Percentiles rank a stretch among this genome's conserved stretches.
Conservation (phyloP, 2,797 vertebrate species). For the Sebastiscus albofasciatus region DNA sequence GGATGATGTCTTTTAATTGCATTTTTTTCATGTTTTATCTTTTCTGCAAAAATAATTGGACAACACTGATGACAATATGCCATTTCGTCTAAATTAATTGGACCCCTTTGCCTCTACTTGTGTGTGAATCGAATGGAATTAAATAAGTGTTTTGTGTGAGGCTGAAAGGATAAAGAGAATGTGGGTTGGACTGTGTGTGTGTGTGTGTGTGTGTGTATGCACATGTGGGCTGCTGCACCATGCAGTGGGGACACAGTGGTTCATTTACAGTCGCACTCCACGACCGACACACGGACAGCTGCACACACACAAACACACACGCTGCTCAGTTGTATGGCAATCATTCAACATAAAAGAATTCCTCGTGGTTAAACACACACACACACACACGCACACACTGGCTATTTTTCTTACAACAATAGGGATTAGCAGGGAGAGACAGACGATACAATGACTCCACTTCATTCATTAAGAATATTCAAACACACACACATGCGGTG, state of each 20-base stretch:
- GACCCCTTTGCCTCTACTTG: not conserved
- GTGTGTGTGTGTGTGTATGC: not conserved
- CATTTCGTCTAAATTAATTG: constrained; percentile 24
- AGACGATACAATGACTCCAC: constrained; percentile 6
- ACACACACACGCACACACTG: not conserved
- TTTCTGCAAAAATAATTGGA: constrained; percentile 35
- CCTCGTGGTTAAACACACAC: not conserved
- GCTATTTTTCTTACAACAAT: constrained; percentile 13
- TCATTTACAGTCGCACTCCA: constrained; percentile 75
- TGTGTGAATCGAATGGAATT: not conserved
- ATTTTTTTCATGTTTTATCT: constrained; percentile 31
- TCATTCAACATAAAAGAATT: constrained; percentile 21
- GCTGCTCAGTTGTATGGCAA: not conserved
- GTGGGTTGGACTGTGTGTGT: not conserved
- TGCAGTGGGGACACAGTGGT: constrained; percentile 64
- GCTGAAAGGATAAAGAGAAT: constrained; percentile 13
- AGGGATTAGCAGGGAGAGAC: constrained; percentile 27
- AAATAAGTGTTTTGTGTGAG: constrained; percentile 4
- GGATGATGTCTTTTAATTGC: constrained; percentile 28
- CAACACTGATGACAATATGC: constrained; percentile 16
- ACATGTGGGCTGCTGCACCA: not conserved
- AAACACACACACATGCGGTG: not conserved
- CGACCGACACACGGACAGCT: constrained; percentile 67
- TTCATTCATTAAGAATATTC: constrained; percentile 22
- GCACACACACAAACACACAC: constrained; percentile 17